These are phyloP conservation scores for Alcis repandata DNA, from an alignment of 2,888 invertebrate genomes.

Conservation along the genomic window DNA sequence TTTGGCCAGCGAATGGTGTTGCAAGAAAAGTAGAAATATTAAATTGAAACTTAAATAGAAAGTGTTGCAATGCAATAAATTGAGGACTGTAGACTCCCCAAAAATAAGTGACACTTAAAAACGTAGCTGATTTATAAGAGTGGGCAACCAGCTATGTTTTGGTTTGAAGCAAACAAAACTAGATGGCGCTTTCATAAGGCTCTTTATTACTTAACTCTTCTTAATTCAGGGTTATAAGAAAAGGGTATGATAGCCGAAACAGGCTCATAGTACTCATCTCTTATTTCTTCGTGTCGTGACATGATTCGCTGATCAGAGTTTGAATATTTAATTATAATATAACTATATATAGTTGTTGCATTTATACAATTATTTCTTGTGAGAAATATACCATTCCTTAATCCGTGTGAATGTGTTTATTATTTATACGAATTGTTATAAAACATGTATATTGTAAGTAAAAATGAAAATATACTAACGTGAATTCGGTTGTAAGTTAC, in stretches of 20 bases:
- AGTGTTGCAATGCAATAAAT: no score
- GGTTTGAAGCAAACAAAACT: no score
- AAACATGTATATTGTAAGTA: slow-evolving; percentile 16
- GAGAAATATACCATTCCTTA: slow-evolving; percentile 43
- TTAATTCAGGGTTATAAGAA: no score
- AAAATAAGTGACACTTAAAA: no score
- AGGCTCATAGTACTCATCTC: no score
- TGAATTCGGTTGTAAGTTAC: not conserved
- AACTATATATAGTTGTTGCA: slow-evolving; percentile 34
- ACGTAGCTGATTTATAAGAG: no score
- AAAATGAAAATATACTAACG: slow-evolving; percentile 1
- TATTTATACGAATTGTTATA: slow-evolving; percentile 10
- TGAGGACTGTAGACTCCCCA: no score
- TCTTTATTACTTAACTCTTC: no score
- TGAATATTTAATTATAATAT: not conserved
- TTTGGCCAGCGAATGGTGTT: slow-evolving; percentile 1
- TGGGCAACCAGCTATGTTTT: no score
- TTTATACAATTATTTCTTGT: slow-evolving; percentile 39
- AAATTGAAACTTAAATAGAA: no score
- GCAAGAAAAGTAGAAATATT: not conserved
- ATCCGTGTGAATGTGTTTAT: slow-evolving; percentile 19
- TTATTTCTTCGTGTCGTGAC: not conserved
- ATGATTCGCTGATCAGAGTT: not conserved
- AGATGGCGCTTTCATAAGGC: no score
- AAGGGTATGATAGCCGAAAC: no score